Evolutionary conservation across 1,140 invertebrate genomes (phyloP), one percentile per base, ranked within the genome.

Genomic region (Eubasilissa regina): DNA sequence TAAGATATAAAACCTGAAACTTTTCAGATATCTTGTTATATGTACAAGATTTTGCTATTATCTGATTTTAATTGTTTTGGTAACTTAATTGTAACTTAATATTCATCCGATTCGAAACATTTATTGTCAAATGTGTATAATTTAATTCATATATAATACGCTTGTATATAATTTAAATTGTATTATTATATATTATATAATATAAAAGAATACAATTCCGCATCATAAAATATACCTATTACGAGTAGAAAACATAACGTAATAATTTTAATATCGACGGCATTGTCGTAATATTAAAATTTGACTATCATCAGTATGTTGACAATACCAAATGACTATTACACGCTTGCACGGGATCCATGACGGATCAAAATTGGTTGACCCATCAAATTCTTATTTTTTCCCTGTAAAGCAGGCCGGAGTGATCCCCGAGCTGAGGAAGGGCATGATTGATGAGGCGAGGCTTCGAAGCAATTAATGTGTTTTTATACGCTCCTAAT

Each of bases 401-500:
- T 58, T 60, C n/a, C 25, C 12, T 51, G 35, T 45, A 68, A 68
- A 68, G 19, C 21, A 6, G 44, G 21, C 56, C 43, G 35, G 47
- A 44, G 45, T 25, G 56, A 62, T 13, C 15, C 62, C 15, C 62
- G 45, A 19, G 47, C 48, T 35, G 62, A 73, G 78, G 51, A 74
- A 43, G 51, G 19, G 62, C 70, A 70, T 81, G 80, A 81, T 81
- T 81, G 75, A 81, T 81, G 80, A 75, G 53, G 12, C 17, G 15
- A 43, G 76, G 68, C 76, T 73, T 35, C 75, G 19, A 64, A 43
- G 70, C 80, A 81, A 78, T 81, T 81, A 77, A 75, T 81, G 80
- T 75, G 80, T 78, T 81, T 81, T 81, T 81, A 81, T 81, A 68
- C 80, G 80, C 58, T 74, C 21, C 62, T 76, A 80, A 80, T 80